A percentile compares a stretch with the other conserved stretches of the same genome.
Conservation (phyloP, 2,888 invertebrate species). For the Agrochola macilenta region DNA sequence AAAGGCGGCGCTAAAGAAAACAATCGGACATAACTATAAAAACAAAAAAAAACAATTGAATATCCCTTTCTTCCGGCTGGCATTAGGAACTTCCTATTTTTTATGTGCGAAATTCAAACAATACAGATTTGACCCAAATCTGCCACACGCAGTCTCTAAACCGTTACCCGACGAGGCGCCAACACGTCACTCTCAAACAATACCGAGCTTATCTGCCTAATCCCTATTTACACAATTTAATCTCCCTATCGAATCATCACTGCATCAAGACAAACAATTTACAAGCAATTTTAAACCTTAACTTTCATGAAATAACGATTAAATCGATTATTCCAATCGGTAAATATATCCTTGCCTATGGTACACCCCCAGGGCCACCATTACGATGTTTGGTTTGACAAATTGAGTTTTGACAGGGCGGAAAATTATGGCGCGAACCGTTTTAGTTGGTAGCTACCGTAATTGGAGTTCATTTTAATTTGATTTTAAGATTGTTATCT, state of each 20-base stretch:
- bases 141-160: slow-evolving; percentile 78
- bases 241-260: slow-evolving; percentile 77
- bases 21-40: background rate
- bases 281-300: slow-evolving; percentile 80
- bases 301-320: slow-evolving; percentile 72
- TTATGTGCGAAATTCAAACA: slow-evolving; percentile 46
- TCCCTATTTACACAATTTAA: slow-evolving; percentile 90
- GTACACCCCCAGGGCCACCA: slow-evolving; percentile 79
- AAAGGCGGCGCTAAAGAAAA: slow-evolving; percentile 17
- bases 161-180: slow-evolving; percentile 80
- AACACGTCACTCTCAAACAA: slow-evolving; percentile 85
- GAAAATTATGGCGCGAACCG: slow-evolving; percentile 80
- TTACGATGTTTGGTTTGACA: slow-evolving; percentile 88
- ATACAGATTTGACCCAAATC: slow-evolving; percentile 76
- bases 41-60: background rate
- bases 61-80: slow-evolving; percentile 27
- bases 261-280: slow-evolving; percentile 62
- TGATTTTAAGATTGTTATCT: slow-evolving; percentile 73
- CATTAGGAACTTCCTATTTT: slow-evolving; percentile 27
- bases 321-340: slow-evolving; percentile 62
- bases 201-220: slow-evolving; percentile 87
- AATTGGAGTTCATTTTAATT: slow-evolving; percentile 77
- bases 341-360: slow-evolving; percentile 69
- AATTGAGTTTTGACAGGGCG: slow-evolving; percentile 90
- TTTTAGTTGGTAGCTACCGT: slow-evolving; percentile 81